Conservation (phyloP, 2,888 invertebrate species). For the Polymixis lichenea region DNA sequence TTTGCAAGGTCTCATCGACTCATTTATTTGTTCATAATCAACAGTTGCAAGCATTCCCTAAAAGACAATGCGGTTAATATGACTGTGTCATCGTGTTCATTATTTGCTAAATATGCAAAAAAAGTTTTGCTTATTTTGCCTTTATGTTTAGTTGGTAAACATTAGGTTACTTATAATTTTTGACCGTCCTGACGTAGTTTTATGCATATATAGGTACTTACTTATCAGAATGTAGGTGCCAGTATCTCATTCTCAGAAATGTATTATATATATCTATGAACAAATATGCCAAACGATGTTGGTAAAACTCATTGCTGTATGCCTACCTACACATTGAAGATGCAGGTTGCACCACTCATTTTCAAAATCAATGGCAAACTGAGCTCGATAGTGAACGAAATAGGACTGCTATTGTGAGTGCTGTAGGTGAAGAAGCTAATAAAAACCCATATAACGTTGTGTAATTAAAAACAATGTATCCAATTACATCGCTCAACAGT, state of each 20-base stretch:
- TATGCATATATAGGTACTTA: not conserved
- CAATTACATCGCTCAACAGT: slow-evolving; percentile 47
- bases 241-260: not conserved
- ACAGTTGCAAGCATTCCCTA: not conserved
- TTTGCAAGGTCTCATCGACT: slow-evolving; percentile 17
- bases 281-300: not conserved
- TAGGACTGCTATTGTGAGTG: not conserved
- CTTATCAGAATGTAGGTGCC: not conserved
- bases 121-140: not conserved
- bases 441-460: slow-evolving; percentile 29
- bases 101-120: slow-evolving; percentile 11
- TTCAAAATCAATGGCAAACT: not conserved
- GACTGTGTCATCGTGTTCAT: slow-evolving; percentile 8
- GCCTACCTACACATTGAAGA: not conserved
- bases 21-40: slow-evolving; percentile 13
- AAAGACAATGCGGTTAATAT: slow-evolving; percentile 15
- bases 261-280: not conserved
- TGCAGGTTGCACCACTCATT: not conserved
- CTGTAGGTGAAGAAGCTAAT: slow-evolving; percentile 8
- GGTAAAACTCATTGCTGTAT: not conserved
- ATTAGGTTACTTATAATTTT: not conserved
- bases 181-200: not conserved
- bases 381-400: not conserved
- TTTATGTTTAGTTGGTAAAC: not conserved
- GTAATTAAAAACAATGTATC: slow-evolving; percentile 53